A percentile compares a stretch with the other conserved stretches of the same genome.
Evolutionary conservation across 2,888 invertebrate genomes (phyloP).

Genomic region (Hypselothyrea guttata): DNA sequence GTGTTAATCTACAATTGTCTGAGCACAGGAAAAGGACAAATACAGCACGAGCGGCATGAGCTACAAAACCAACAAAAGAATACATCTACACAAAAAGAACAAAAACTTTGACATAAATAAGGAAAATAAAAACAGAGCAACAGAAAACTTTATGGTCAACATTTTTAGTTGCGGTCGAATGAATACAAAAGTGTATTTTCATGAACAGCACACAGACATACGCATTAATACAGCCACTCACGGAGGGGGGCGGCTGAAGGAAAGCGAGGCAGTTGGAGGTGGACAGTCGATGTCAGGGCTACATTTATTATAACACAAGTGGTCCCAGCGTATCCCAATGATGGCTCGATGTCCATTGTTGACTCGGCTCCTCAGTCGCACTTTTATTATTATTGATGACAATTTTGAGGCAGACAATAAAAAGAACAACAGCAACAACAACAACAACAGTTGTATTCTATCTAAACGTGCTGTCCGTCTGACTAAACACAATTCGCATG

Average conservation of each 20-base stretch:
- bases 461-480: not conserved
- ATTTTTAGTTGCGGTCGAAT: constrained; percentile 78
- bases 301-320: constrained; percentile 73
- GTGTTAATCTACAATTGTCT: constrained; percentile 58
- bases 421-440: constrained; percentile 45
- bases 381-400: constrained; percentile 79
- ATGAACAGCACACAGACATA: constrained; percentile 54
- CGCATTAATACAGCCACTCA: constrained; percentile 52
- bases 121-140: constrained; percentile 45
- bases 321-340: constrained; percentile 52
- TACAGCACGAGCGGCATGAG: not conserved
- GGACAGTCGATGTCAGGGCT: constrained; percentile 48
- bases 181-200: constrained; percentile 74
- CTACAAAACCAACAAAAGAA: constrained; percentile 31
- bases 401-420: constrained; percentile 77
- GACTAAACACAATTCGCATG: constrained; percentile 44
- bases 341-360: constrained; percentile 50
- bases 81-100: constrained; percentile 18
- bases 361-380: constrained; percentile 40
- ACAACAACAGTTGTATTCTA: constrained; percentile 17
- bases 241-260: constrained; percentile 12
- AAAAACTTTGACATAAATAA: constrained; percentile 63
- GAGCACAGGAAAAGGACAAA: constrained; percentile 27
- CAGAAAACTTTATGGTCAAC: constrained; percentile 68
- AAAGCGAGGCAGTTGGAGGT: constrained; percentile 29